Percentiles rank a stretch among this genome's conserved stretches.
These are phyloP conservation scores for Phalangium opilio DNA, from an alignment of 2,888 invertebrate genomes.

Conservation along the genomic window DNA sequence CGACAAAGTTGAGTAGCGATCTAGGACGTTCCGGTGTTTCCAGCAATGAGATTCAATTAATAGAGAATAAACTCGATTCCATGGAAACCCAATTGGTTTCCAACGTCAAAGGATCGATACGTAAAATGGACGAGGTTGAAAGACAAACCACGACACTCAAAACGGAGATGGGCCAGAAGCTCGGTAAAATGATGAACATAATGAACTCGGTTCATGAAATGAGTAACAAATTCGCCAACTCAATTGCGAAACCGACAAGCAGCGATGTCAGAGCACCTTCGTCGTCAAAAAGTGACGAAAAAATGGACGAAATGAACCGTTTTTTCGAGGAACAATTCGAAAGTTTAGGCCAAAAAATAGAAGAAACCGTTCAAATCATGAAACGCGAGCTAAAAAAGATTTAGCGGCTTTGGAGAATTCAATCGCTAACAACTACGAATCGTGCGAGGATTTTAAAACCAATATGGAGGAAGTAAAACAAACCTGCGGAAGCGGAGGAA, in stretches of 20 bases:
- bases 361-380: slow-evolving; percentile 9
- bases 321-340: slow-evolving; percentile 15
- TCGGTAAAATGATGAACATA: slow-evolving; percentile 16
- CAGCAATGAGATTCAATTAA: not conserved
- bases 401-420: slow-evolving; percentile 8
- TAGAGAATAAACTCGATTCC: not conserved
- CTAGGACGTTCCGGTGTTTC: not conserved
- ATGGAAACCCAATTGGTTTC: not conserved
- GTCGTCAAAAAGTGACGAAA: not conserved
- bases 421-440: not conserved
- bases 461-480: not conserved
- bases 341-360: slow-evolving; percentile 14
- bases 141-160: slow-evolving; percentile 8
- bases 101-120: not conserved
- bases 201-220: slow-evolving; percentile 13
- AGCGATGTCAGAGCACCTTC: not conserved
- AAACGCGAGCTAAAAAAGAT: not conserved
- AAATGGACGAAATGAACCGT: not conserved
- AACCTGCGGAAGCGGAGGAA: not conserved
- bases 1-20: slow-evolving; percentile 5
- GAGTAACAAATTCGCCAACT: slow-evolving; percentile 12
- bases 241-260: not conserved
- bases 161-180: slow-evolving; percentile 11
- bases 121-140: slow-evolving; percentile 13
- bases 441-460: slow-evolving; percentile 1